Evolutionary conservation across 2,888 invertebrate genomes (phyloP), one percentile per base, ranked within the genome.

Genomic region (Mycalesis mineus): DNA sequence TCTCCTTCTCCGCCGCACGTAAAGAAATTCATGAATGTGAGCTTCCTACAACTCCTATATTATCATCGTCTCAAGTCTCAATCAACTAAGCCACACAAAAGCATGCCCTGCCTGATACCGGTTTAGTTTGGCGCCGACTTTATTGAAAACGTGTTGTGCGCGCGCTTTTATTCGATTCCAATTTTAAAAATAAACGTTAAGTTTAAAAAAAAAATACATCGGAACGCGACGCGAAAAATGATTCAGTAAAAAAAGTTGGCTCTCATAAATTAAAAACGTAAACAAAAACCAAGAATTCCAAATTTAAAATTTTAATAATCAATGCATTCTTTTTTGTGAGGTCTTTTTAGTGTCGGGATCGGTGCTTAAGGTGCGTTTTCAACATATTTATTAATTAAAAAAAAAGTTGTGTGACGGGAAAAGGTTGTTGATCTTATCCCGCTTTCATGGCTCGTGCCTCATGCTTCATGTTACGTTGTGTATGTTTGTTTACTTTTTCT

Each of bases 321-420:
- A 31, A 45, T 31, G 45, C 31, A 29, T 45, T 44, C 44, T 37
- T 51, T 51, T 29, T 45, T 45, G 17, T 4, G 28, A 45, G 13
- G n/a, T n/a, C 0, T 28, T 49, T 51, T 50, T 44, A 45, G 44
- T 50, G 50, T 49, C 39, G n/a, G 44, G 49, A 52, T 47, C 42
- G 14, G 28, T 50, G 44, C 15, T 8, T 39, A 52, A 52, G 57
- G 51, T 51, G 39, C 9, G 56, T 28, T 31, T 45, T 44, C 14
- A 39, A 39, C 51, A 42, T 47, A 47, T 33, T 50, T 50, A 58
- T 54, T 57, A 40, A 28, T 42, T 14, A 28, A 61, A 61, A 57
- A 61, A 57, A 58, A 51, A 57, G 56, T 53, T 44, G 51, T 42
- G 57, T 41, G 61, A 61, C 58, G 48, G 37, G 31, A 17, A 29